A percentile compares a stretch with the other conserved stretches of the same genome.
phyloP scores from a whole-genome alignment of 2,113 vertebrate species.

The Damaliscus lunatus region DNA sequence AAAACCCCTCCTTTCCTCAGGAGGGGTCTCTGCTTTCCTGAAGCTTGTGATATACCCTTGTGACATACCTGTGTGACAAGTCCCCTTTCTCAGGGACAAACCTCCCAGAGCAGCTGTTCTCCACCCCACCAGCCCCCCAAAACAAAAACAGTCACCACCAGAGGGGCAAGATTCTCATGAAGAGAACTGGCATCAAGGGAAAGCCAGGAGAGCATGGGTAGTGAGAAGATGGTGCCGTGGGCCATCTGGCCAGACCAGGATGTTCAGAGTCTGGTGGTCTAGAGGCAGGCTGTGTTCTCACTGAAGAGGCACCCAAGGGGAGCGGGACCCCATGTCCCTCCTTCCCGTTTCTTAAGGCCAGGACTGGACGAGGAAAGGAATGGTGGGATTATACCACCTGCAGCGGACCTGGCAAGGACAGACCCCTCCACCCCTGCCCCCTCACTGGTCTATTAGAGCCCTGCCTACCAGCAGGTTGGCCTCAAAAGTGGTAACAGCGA shows the following conservation, averaged over 20 bases:
- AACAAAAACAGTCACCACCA: not conserved
- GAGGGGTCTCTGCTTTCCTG: conserved; percentile 49
- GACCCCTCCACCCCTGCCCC: fast-evolving
- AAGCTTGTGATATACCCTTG: not conserved
- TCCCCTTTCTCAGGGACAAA: conserved; percentile 20
- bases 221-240: not conserved
- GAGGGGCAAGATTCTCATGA: not conserved
- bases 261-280: not conserved
- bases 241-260: not conserved
- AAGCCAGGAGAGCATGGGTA: fast-evolving
- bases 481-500: not conserved
- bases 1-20: not conserved
- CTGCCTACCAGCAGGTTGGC: not conserved
- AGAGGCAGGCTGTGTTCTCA: not conserved
- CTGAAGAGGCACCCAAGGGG: not conserved
- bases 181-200: not conserved
- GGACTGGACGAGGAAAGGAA: not conserved
- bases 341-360: not conserved
- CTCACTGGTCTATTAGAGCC: not conserved
- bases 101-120: conserved; percentile 3
- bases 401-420: not conserved
- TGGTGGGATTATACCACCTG: too few species aligned
- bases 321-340: not conserved
- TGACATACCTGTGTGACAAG: not conserved
- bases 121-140: not conserved